A percentile compares a stretch with the other conserved stretches of the same genome.
Conservation (phyloP, 2,113 vertebrate species). For the Clarias macrocephalus region DNA sequence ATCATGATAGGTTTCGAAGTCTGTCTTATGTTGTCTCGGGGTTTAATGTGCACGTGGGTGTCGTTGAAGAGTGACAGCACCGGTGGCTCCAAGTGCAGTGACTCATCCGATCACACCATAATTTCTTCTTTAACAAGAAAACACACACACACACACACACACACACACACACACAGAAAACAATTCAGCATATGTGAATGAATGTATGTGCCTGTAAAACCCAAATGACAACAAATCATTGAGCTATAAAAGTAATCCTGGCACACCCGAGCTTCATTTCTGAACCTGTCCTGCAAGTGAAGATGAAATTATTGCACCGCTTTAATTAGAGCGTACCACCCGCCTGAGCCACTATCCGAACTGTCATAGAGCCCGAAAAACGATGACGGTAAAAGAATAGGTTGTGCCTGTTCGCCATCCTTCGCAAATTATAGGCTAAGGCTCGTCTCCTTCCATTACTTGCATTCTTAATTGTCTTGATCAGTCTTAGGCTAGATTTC, state of each 20-base stretch:
- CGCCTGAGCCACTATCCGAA: neutral
- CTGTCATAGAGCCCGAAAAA: conserved; percentile 14
- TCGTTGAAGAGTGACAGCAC: conserved; percentile 1
- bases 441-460: neutral
- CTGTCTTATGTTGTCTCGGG: neutral
- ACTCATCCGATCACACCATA: neutral
- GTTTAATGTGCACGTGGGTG: conserved; percentile 12
- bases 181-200: neutral
- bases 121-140: neutral
- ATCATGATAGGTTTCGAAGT: neutral
- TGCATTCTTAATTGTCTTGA: neutral
- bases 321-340: conserved; percentile 30
- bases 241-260: conserved; percentile 20
- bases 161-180: neutral
- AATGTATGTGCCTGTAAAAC: neutral
- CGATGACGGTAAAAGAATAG: conserved; percentile 1
- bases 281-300: conserved; percentile 9
- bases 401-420: neutral
- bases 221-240: neutral
- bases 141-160: neutral
- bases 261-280: conserved; percentile 10
- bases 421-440: neutral
- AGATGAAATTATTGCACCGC: conserved; percentile 30
- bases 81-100: neutral
- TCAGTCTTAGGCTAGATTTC: neutral